Evolutionary conservation across 2,888 invertebrate species (phyloP), one percentile per base, ranked within the genome.

Genomic region (Melinopterus prodromus): DNA sequence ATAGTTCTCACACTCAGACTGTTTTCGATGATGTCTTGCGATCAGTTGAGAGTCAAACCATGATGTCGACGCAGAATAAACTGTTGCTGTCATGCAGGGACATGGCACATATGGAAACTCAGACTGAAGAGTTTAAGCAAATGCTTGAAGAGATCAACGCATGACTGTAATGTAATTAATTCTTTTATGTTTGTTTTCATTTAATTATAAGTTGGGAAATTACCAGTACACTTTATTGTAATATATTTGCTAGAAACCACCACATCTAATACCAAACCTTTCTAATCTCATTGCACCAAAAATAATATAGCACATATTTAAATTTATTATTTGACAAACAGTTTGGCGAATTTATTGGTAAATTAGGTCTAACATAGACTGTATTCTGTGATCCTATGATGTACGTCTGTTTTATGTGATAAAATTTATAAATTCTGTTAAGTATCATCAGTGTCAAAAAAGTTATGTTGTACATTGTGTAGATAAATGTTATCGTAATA

Each of bases 1-100:
- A 91, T 16, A 91, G 93, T 83, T 93, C 92, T 80, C 92, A 94
- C 85, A 94, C 94, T 0, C 94, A 94, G 86, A 94, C 93, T 0
- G 88, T 91, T 0, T 87, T 89, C 78, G 91, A 91, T 79, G 92
- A 92, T 82, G 87, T 91, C 38, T 88, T 92, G 15, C 91, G 91
- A 2, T 92, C 92, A 1, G 91, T 92, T 0, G 92, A 93, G 86
- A 93, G 92, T 12, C 92, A 93, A 86, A 93, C 93, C 0, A 85
- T 87, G 78, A 86, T 88, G 86, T 87, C 88, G 0, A 85, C 86
- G 69, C 84, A 83, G 26, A 81, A 79, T 16, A 84, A 82, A 77
- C 77, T 80, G 37, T 78, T 83, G 35, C 71, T 84, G 37, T 80
- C 80, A 80, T 85, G 85, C 76, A 83, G 86, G 77, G 88, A 90